Base-by-base conservation (phyloP, 2,113 vertebrate species). In the Caracal caracal region DNA sequence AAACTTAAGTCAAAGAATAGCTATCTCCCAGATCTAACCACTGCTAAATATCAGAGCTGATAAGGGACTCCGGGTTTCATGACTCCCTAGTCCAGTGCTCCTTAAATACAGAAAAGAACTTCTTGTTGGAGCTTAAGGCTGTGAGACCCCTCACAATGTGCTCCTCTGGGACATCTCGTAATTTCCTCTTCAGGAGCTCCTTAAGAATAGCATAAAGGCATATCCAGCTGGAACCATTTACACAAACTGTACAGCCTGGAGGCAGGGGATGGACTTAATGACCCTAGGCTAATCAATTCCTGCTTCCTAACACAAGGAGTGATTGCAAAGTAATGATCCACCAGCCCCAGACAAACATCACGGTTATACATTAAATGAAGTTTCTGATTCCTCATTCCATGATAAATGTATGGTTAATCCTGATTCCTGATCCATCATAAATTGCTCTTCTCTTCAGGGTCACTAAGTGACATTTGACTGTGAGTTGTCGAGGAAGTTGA, bases 261-360 rank as follows among this genome's bases (percentile, higher is more conserved):
- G 96, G 95, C 97, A 97, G 86, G 97, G 98, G 95, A 97, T 97
- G 97, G 97, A 97, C 97, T 98, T 97, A 97, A 97, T 97, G 98
- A 98, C 97, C 97, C 97, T 96, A 93, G 93, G 94, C 96, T 97
- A 98, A 97, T 97, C 97, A 98, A 98, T 97, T 97, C 97, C 96
- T 97, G 96, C 96, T 98, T 97, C 98, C 97, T 97, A 96, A 98
- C 97, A 98, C 97, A 97, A 95, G 95, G 97, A 98, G 97, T 97
- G 97, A 98, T 98, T 97, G 97, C 97, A 94, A 97, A 98, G 97
- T 97, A 98, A 97, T 97, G 97, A 98, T 97, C 96, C 92, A 94
- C 97, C 92, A 80, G 97, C 61, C 90, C 90, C 97, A 96, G 97
- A 98, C 97, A 98, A 97, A 98, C 97, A 98, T 96, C 95, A 95